Conservation (phyloP, 2,797 vertebrate species). For the Crocodylus rhombifer region DNA sequence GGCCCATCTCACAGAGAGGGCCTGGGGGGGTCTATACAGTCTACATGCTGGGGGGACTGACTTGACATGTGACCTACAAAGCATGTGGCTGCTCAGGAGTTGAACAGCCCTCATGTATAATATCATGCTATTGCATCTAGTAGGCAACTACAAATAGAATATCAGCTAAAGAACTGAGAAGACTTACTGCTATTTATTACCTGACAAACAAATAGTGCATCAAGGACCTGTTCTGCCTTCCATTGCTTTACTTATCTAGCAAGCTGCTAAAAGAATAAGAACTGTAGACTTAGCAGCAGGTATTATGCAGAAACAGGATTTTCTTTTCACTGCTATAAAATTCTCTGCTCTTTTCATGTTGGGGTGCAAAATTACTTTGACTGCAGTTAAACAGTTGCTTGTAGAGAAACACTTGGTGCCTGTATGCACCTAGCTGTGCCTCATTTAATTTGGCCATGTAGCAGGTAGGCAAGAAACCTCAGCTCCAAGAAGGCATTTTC, state of each 20-base stretch:
- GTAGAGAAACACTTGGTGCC: neutral
- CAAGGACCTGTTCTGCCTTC: neutral
- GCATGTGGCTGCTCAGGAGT: neutral
- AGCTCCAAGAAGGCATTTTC: neutral
- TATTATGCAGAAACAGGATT: neutral
- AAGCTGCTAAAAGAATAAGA: neutral
- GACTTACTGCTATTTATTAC: neutral
- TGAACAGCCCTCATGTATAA: too few species aligned
- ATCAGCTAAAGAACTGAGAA: neutral
- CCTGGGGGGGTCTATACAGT: too few species aligned
- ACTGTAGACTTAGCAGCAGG: neutral
- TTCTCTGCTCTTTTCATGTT: neutral
- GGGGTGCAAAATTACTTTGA: neutral
- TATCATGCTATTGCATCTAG: neutral
- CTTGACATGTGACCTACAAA: too few species aligned
- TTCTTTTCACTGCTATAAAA: conserved; percentile 4
- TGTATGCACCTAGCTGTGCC: neutral
- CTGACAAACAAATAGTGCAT: neutral
- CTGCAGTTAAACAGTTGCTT: conserved; percentile 26
- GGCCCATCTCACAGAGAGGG: too few species aligned
- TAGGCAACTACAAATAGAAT: neutral
- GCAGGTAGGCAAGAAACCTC: neutral
- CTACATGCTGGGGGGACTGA: too few species aligned
- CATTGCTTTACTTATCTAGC: neutral
- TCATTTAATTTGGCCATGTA: neutral